These are phyloP conservation scores for Drosophila takahashii DNA, from an alignment of 1,140 invertebrate genomes.

Conservation along the genomic window DNA sequence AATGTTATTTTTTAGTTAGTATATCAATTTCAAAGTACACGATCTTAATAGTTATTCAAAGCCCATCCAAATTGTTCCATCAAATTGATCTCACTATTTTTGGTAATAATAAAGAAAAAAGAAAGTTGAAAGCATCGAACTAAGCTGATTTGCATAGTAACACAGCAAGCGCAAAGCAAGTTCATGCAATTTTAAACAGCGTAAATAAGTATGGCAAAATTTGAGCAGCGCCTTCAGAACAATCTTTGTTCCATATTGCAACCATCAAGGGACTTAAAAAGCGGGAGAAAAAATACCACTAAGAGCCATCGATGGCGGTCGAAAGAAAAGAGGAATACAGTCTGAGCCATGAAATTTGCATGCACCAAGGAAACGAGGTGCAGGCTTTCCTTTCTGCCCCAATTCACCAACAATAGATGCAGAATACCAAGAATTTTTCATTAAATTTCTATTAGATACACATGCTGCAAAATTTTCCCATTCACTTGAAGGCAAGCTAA, in stretches of 20 bases:
- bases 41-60: no score
- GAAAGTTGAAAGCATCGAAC: constrained; percentile 1
- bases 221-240: constrained; percentile 3
- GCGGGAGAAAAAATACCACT: neutral
- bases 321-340: constrained; percentile 29
- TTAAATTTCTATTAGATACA: constrained; percentile 30
- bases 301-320: constrained; percentile 1
- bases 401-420: constrained; percentile 4
- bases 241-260: constrained; percentile 4
- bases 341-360: constrained; percentile 39
- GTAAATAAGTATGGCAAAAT: constrained; percentile 9
- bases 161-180: constrained; percentile 4
- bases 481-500: constrained; percentile 7
- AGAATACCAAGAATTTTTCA: neutral
- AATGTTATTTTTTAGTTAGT: no score
- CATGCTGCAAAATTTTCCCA: neutral
- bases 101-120: neutral
- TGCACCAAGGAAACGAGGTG: neutral
- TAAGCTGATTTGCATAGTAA: constrained; percentile 11
- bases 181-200: constrained; percentile 18
- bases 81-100: neutral
- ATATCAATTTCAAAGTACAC: no score
- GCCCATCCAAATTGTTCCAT: neutral
- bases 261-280: constrained; percentile 33
- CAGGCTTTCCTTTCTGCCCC: neutral